Percentiles rank a stretch among this genome's conserved stretches.
These are phyloP conservation scores for Julus scanicus DNA, from an alignment of 2,888 invertebrate genomes.

Conservation along the genomic window DNA sequence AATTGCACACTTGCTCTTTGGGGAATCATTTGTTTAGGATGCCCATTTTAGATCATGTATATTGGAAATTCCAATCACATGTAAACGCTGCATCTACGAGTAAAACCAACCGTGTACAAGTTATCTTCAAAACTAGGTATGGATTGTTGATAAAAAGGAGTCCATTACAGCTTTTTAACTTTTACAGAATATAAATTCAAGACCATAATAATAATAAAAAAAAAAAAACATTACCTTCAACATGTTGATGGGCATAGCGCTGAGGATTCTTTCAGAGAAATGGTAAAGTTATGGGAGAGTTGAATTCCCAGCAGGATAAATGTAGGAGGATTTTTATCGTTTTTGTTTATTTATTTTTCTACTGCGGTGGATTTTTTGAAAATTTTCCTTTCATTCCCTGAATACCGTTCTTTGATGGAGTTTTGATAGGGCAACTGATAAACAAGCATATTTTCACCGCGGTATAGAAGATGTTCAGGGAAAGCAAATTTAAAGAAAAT, in stretches of 20 bases:
- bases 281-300: background rate
- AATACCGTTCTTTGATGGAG: background rate
- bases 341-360: background rate
- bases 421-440: background rate
- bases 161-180: conserved; percentile 5
- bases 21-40: background rate
- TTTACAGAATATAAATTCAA: background rate
- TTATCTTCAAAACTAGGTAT: conserved; percentile 4
- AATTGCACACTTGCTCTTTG: background rate
- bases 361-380: background rate
- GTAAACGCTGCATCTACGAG: background rate
- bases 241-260: background rate
- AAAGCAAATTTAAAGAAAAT: background rate
- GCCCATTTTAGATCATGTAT: background rate
- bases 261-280: background rate
- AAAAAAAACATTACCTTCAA: conserved; percentile 2
- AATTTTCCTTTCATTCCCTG: background rate
- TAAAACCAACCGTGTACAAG: background rate
- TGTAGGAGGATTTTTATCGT: background rate
- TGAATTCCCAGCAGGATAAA: background rate
- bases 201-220: background rate
- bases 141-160: background rate
- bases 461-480: background rate
- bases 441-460: background rate
- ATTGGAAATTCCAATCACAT: background rate